A percentile compares a stretch with the other conserved stretches of the same genome.
Conservation (phyloP, 2,888 invertebrate species). For the Drosophila kambysellisi region DNA sequence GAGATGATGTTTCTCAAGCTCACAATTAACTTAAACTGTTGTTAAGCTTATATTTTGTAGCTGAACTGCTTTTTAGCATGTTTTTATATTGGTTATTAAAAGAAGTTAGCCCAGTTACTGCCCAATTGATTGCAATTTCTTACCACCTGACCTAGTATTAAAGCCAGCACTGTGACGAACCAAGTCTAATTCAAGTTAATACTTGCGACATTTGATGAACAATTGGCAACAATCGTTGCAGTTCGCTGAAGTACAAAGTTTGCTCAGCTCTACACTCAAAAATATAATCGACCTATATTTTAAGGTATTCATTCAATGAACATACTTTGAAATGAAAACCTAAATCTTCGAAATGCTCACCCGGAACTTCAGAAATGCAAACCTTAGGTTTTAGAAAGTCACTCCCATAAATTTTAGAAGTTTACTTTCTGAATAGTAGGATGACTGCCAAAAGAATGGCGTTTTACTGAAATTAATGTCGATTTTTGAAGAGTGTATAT, state of each 20-base stretch:
- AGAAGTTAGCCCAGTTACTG: not conserved
- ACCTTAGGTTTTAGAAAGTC: no score
- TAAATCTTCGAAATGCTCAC: no score
- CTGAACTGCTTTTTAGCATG: not conserved
- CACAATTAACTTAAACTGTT: not conserved
- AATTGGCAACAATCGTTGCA: slow-evolving; percentile 16
- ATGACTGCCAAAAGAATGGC: no score
- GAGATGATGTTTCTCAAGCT: not conserved
- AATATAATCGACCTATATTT: not conserved
- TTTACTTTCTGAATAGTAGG: no score
- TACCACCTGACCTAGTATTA: slow-evolving; percentile 17
- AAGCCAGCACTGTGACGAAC: slow-evolving; percentile 24
- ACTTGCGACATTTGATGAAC: slow-evolving; percentile 7
- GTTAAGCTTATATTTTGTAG: not conserved
- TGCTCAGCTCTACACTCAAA: not conserved
- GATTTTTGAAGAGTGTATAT: not conserved
- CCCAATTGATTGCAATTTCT: not conserved
- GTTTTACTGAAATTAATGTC: rapidly evolving
- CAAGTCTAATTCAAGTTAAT: slow-evolving; percentile 5
- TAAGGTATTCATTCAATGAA: not conserved
- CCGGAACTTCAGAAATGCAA: no score
- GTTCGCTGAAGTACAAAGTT: slow-evolving; percentile 1
- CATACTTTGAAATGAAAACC: no score
- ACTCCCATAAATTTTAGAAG: no score
- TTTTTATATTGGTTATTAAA: not conserved